Evolutionary conservation across 37 sponge, comb jelly and placozoan genomes (phyloP).

Genomic region (Ephydatia muelleri): DNA sequence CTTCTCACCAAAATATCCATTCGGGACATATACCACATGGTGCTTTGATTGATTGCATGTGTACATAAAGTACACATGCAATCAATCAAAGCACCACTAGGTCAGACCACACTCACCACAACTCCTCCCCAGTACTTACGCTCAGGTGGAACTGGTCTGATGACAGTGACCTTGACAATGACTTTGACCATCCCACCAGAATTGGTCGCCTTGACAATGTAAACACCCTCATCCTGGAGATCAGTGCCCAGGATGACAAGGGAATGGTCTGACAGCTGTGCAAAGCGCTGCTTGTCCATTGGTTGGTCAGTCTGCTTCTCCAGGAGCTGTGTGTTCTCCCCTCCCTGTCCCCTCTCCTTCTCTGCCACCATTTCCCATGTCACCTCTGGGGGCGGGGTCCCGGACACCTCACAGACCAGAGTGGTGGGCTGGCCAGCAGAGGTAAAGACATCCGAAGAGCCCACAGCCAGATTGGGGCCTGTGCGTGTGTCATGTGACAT

Average conservation of each 20-base stretch:
- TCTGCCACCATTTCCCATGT: slow-evolving; percentile 30
- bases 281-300: slow-evolving; percentile 52
- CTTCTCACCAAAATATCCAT: not conserved
- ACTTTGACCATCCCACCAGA: slow-evolving; percentile 21
- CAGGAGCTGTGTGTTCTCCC: not conserved
- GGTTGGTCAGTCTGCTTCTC: slow-evolving; percentile 9
- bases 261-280: slow-evolving; percentile 50
- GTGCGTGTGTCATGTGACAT: not conserved
- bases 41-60: too few relatives aligned
- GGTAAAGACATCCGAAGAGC: slow-evolving; percentile 42
- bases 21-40: not conserved
- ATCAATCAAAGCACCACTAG: not conserved
- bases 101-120: not conserved
- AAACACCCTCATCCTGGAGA: slow-evolving; percentile 59
- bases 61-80: too few relatives aligned
- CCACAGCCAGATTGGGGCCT: slow-evolving; percentile 61
- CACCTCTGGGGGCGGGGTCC: slow-evolving; percentile 61
- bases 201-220: slow-evolving; percentile 58
- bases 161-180: slow-evolving; percentile 53
- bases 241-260: slow-evolving; percentile 50
- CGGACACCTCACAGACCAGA: slow-evolving; percentile 57
- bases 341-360: not conserved
- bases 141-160: slow-evolving; percentile 51
- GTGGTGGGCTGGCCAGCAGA: slow-evolving; percentile 66
- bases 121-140: slow-evolving; percentile 24